A percentile compares a stretch with the other conserved stretches of the same genome.
These are phyloP conservation scores for Drosophila neocordata DNA, from an alignment of 1,140 invertebrate species.

Conservation along the genomic window DNA sequence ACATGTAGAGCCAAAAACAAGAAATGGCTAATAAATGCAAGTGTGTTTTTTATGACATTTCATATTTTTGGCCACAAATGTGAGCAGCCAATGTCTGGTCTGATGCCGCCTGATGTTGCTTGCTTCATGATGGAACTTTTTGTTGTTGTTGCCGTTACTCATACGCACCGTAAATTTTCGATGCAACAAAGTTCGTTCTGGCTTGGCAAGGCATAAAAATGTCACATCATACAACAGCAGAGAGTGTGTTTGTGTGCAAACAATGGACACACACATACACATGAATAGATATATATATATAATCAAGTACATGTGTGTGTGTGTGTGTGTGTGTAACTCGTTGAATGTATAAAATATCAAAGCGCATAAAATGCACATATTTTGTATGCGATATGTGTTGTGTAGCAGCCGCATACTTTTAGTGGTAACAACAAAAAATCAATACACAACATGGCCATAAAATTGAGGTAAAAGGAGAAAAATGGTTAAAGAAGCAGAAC, in stretches of 20 bases:
- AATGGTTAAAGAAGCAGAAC: slow-evolving; percentile 5
- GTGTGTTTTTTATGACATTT: slow-evolving; percentile 74
- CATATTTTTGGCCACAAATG: slow-evolving; percentile 61
- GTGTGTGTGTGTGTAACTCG: slow-evolving; percentile 49
- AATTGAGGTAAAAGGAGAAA: slow-evolving; percentile 19
- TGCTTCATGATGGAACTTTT: neutral
- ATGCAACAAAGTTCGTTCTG: slow-evolving; percentile 70
- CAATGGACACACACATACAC: slow-evolving; percentile 52
- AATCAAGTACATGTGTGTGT: too few species aligned
- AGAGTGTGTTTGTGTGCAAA: slow-evolving; percentile 57
- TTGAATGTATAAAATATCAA: slow-evolving; percentile 70
- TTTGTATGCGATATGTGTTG: slow-evolving; percentile 48
- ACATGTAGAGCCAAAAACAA: slow-evolving; percentile 19
- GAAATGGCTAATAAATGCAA: slow-evolving; percentile 74
- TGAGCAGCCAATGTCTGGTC: slow-evolving; percentile 28
- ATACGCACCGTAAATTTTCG: slow-evolving; percentile 77
- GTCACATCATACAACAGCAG: slow-evolving; percentile 43
- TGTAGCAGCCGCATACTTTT: slow-evolving; percentile 45
- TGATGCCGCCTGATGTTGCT: slow-evolving; percentile 20
- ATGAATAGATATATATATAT: slow-evolving; percentile 18
- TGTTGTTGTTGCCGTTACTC: slow-evolving; percentile 62
- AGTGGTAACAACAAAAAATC: slow-evolving; percentile 48
- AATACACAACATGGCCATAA: slow-evolving; percentile 40
- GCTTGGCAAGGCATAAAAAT: slow-evolving; percentile 65
- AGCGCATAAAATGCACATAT: slow-evolving; percentile 76